Evolutionary conservation across 64 coral and sea anemone genomes (phyloP), one percentile per base, ranked within the genome.

Genomic region (Actinia equina): DNA sequence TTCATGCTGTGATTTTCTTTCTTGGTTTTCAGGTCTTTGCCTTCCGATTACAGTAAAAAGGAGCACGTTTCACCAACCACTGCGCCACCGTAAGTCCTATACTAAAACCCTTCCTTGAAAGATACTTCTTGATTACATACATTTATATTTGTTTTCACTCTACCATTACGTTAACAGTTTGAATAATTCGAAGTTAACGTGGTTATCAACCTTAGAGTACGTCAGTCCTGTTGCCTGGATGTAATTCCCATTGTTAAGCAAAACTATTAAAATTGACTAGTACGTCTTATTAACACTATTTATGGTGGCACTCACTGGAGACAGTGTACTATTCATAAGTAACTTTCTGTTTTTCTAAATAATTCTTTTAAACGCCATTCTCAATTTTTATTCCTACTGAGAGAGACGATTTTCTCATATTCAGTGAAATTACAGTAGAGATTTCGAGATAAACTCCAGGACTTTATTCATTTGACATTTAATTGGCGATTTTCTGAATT

Each of bases 401-500:
- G 23, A 11, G 41, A 30, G 69, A 41, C n/a, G 11, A 30, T 65
- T 30, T 67, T 74, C 6, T 74, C 25, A 23, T 37, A 74, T 2
- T 9, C 3, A 30, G 69, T 37, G 69, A 74, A 74, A 74, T 74
- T 74, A 74, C n/a, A n/a, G n/a, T n/a, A n/a, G 41, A 74, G 69
- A 74, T 74, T 74, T 6, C 9, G 11, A 74, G 69, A 74, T 74
- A 74, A 37, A 7, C 12, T 41, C 11, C 26, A 37, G 69, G 69
- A 12, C 3, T 74, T 74, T 74, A 15, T 37, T 41, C 69, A 37
- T 26, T 74, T 74, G 19, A 30, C 27, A 74, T 74, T 42, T 74
- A 74, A 74, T 74, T 74, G 69, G 69, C 9, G 69, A 26, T 74
- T 74, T 23, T 74, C 9, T 74, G 69, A 74, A 74, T 74, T 30